Percentiles rank a stretch among this genome's conserved stretches.
Conservation (phyloP, 2,888 invertebrate genomes). For the Dascillus cervinus region DNA sequence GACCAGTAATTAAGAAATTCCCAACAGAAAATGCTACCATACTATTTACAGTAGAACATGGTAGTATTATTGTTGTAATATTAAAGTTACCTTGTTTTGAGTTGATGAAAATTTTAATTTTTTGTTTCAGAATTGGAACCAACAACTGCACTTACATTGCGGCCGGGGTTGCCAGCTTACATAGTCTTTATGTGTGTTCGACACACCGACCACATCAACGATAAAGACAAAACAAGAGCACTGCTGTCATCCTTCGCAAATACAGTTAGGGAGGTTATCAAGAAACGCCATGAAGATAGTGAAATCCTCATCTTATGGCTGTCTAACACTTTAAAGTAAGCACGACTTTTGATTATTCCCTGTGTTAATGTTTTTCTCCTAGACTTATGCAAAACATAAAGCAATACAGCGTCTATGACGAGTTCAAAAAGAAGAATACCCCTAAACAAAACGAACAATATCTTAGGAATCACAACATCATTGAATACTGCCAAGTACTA, state of each 20-base stretch:
- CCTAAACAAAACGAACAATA: constrained; percentile 90
- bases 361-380: no score
- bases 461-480: constrained; percentile 79
- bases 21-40: no score
- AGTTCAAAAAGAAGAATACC: no score
- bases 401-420: no score
- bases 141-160: constrained; percentile 61
- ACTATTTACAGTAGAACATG: no score
- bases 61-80: not conserved
- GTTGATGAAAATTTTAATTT: constrained; percentile 2
- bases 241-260: constrained; percentile 70
- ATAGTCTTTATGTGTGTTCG: constrained; percentile 95
- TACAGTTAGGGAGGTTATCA: constrained; percentile 74
- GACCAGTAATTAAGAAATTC: no score
- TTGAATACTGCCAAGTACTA: constrained; percentile 80
- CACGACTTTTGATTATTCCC: no score
- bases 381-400: no score
- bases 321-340: constrained; percentile 68
- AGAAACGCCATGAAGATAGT: constrained; percentile 66
- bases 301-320: constrained; percentile 81
- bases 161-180: constrained; percentile 92
- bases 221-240: constrained; percentile 82
- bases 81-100: not conserved
- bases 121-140: constrained; percentile 59
- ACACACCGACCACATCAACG: constrained; percentile 90